phyloP scores from a whole-genome alignment of 2,797 vertebrate species.

The Paguma larvata region DNA sequence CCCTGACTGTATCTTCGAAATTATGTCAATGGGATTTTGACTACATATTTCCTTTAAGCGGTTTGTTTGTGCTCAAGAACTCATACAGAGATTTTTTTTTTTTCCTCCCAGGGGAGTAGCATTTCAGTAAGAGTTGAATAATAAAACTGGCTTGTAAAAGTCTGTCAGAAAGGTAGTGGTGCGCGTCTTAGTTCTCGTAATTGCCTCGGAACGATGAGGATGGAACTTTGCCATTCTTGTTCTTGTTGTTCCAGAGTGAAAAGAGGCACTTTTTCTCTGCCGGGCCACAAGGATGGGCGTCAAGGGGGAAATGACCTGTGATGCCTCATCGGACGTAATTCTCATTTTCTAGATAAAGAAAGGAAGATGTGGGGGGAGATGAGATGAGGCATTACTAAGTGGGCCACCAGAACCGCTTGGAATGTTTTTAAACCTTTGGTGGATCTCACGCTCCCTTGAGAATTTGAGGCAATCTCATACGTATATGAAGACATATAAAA shows the following conservation, averaged over 20 bases:
- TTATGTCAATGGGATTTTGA: background rate
- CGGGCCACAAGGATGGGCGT: background rate
- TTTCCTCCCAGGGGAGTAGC: constrained; percentile 26
- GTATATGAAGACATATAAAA: background rate
- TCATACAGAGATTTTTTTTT: background rate
- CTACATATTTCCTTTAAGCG: constrained; percentile 49
- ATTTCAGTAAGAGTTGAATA: constrained; percentile 64
- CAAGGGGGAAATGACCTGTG: background rate
- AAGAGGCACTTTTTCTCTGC: constrained; percentile 12
- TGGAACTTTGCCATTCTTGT: constrained; percentile 24
- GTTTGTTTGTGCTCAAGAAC: constrained; percentile 61
- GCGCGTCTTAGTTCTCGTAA: constrained; percentile 30
- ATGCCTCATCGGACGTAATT: background rate
- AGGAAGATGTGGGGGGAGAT: background rate
- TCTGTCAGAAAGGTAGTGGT: constrained; percentile 55
- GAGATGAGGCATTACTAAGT: background rate
- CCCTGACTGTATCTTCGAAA: background rate
- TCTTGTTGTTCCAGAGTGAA: background rate
- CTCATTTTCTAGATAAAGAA: background rate
- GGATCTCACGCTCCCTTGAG: background rate
- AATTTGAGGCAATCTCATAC: background rate
- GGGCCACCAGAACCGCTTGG: accelerated
- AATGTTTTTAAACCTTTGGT: background rate
- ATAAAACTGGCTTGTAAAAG: constrained; percentile 51
- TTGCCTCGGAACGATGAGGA: constrained; percentile 53